phyloP scores from a whole-genome alignment of 2,797 vertebrate species.

The Alca torda region DNA sequence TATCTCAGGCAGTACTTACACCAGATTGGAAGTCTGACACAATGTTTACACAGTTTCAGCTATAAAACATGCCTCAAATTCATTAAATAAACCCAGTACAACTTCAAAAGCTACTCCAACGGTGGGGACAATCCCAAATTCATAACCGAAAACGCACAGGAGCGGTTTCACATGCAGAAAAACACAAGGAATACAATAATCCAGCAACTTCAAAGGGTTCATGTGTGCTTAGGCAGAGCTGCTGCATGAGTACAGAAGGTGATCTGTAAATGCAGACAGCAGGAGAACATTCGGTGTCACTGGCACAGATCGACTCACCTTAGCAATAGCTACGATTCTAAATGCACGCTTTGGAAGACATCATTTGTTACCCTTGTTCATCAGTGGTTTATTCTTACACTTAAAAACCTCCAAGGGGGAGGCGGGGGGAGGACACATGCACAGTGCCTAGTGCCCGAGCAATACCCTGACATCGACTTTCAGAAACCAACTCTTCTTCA shows the following conservation, averaged over 20 bases:
- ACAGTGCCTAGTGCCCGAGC: neutral
- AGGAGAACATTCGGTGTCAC: fast-evolving
- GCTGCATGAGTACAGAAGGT: neutral
- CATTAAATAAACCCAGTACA: neutral
- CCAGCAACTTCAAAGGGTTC: neutral
- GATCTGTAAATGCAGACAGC: neutral
- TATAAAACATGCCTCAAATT: neutral
- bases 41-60: neutral
- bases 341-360: neutral
- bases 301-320: neutral
- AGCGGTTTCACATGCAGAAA: neutral
- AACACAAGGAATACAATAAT: neutral
- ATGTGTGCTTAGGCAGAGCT: neutral
- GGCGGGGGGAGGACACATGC: neutral
- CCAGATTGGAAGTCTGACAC: neutral
- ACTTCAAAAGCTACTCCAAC: neutral
- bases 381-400: neutral
- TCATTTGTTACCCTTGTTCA: neutral
- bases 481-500: neutral
- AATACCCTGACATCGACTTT: neutral
- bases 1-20: neutral
- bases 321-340: fast-evolving
- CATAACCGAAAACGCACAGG: neutral
- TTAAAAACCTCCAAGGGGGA: neutral
- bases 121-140: neutral